Percentiles rank a stretch among this genome's conserved stretches.
phyloP scores from a whole-genome alignment of 2,888 invertebrate species.

The Octonoba sinensis region DNA sequence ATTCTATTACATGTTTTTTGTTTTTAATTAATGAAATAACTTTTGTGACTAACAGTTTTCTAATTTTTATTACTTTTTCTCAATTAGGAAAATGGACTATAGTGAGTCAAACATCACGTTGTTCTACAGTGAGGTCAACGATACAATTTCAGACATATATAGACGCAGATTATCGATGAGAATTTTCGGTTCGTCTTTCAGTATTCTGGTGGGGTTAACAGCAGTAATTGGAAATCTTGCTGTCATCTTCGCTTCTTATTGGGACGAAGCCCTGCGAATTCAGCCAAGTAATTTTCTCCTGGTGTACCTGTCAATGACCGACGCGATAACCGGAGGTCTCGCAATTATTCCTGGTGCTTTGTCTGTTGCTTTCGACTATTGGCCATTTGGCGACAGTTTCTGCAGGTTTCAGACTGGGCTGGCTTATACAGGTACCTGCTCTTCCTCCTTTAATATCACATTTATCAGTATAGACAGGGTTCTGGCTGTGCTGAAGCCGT shows the following conservation, averaged over 20 bases:
- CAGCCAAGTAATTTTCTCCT: slow-evolving; percentile 33
- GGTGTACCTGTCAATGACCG: slow-evolving; percentile 30
- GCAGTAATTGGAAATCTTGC: slow-evolving; percentile 30
- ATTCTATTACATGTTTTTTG: too few species aligned
- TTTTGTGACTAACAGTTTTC: too few species aligned
- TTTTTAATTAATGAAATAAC: too few species aligned
- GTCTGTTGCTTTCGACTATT: slow-evolving; percentile 30
- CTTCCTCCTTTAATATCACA: slow-evolving; percentile 70
- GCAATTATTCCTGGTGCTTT: slow-evolving; percentile 41
- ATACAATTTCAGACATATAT: not conserved
- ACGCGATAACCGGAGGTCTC: slow-evolving; percentile 26
- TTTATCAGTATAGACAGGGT: slow-evolving; percentile 70
- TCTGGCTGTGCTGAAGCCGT: slow-evolving; percentile 69
- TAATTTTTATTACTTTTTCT: too few species aligned
- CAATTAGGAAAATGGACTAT: too few species aligned
- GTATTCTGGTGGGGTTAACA: slow-evolving; percentile 17
- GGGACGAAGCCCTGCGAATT: slow-evolving; percentile 19
- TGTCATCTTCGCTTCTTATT: slow-evolving; percentile 24
- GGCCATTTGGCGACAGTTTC: slow-evolving; percentile 41
- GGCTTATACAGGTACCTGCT: slow-evolving; percentile 71
- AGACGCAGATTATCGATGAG: not conserved
- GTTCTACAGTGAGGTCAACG: too few species aligned
- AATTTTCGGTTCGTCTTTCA: slow-evolving; percentile 20
- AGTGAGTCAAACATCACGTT: too few species aligned
- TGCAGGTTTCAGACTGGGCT: slow-evolving; percentile 69